phyloP scores from a whole-genome alignment of 2,113 vertebrate species.

The Oryzias curvinotus region DNA sequence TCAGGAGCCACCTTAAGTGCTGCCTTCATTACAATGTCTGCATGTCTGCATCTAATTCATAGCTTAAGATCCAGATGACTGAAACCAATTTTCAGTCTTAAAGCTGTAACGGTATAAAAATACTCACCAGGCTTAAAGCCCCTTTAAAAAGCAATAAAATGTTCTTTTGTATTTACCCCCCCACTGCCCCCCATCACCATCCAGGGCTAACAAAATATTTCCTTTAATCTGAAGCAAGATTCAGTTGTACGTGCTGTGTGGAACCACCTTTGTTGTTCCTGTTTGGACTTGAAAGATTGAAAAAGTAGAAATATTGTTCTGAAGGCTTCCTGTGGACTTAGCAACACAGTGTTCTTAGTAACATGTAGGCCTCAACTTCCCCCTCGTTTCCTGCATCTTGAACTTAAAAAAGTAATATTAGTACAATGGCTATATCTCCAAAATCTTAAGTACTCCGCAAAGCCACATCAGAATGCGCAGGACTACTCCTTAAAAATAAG shows the following conservation, averaged over 20 bases:
- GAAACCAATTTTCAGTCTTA: conserved; percentile 1
- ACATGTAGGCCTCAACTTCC: conserved; percentile 64
- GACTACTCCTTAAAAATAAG: conserved; percentile 32
- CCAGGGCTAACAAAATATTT: conserved; percentile 6
- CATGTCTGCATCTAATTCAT: conserved; percentile 46
- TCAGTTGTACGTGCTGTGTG: neutral
- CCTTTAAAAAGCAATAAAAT: neutral
- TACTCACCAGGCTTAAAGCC: neutral
- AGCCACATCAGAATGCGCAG: conserved; percentile 33
- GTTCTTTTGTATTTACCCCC: conserved; percentile 64
- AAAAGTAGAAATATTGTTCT: conserved; percentile 58
- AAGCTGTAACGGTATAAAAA: conserved; percentile 3
- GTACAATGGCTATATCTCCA: conserved; percentile 67
- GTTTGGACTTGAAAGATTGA: conserved; percentile 33
- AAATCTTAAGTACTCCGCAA: conserved; percentile 61
- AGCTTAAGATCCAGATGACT: conserved; percentile 19
- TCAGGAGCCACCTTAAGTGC: conserved; percentile 36
- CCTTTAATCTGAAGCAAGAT: neutral
- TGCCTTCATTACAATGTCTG: conserved; percentile 61
- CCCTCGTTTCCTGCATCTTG: conserved; percentile 30
- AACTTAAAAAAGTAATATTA: conserved; percentile 37
- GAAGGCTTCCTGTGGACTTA: conserved; percentile 47
- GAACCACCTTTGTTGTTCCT: conserved; percentile 38
- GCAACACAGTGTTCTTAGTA: conserved; percentile 29
- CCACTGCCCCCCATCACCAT: neutral